Percentiles rank a stretch among this genome's conserved stretches.
These are phyloP conservation scores for Morelia viridis DNA, from an alignment of 2,797 vertebrate genomes.

Conservation along the genomic window DNA sequence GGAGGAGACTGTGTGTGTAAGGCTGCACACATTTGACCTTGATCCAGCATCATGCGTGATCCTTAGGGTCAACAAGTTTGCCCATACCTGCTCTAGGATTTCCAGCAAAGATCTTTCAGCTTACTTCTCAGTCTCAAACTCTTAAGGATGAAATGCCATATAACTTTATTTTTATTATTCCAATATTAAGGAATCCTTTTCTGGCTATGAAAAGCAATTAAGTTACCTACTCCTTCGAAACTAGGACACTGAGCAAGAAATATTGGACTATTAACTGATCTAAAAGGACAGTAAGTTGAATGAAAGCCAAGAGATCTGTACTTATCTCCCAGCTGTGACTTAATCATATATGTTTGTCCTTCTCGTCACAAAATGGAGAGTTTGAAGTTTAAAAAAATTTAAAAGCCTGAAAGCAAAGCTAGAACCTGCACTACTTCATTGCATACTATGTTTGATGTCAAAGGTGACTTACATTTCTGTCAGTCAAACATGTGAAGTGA, in stretches of 20 bases:
- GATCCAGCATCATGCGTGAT: background rate
- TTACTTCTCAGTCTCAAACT: background rate
- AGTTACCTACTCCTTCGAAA: background rate
- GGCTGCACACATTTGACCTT: background rate
- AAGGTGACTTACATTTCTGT: constrained; percentile 35
- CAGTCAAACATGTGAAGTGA: constrained; percentile 35
- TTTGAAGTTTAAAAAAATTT: constrained; percentile 21
- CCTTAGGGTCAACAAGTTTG: background rate
- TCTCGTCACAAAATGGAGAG: background rate
- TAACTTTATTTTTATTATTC: background rate
- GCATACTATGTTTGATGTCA: background rate
- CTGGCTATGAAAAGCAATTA: background rate
- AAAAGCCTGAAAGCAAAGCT: constrained; percentile 16
- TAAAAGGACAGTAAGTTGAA: constrained; percentile 19
- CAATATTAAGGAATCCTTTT: background rate
- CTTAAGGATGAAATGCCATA: background rate
- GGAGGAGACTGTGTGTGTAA: background rate
- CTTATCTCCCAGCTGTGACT: constrained; percentile 20
- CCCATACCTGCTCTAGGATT: background rate
- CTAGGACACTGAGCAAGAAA: background rate
- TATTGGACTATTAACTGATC: background rate
- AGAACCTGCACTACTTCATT: constrained; percentile 4
- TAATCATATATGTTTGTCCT: background rate
- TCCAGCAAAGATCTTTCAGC: background rate
- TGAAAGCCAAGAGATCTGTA: background rate